Evolutionary conservation across 2,888 invertebrate species (phyloP).

Genomic region (Dasypogon diadema): DNA sequence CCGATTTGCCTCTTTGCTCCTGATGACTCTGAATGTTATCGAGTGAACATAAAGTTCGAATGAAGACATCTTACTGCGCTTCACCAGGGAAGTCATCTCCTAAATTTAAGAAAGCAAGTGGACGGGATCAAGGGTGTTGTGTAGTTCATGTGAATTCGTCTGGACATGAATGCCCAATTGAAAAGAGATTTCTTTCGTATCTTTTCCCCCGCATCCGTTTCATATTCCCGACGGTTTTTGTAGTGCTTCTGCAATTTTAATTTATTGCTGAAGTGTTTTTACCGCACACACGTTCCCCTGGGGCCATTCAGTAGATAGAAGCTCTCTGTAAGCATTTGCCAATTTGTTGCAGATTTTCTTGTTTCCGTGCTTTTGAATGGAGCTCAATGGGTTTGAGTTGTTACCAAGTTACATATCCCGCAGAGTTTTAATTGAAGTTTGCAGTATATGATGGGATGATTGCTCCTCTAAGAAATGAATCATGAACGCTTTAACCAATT

Average conservation of each 20-base stretch:
- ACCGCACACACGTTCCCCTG: slow-evolving; percentile 17
- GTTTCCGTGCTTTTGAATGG: not conserved
- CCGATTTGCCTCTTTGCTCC: slow-evolving; percentile 11
- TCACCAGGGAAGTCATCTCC: slow-evolving; percentile 11
- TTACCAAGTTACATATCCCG: slow-evolving; percentile 30
- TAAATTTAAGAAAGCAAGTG: slow-evolving; percentile 3
- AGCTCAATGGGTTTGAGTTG: not conserved
- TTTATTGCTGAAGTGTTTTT: slow-evolving; percentile 50
- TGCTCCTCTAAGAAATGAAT: not conserved
- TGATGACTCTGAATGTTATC: slow-evolving; percentile 4
- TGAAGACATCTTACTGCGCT: slow-evolving; percentile 30
- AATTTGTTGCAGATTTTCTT: slow-evolving; percentile 45
- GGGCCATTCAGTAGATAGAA: slow-evolving; percentile 21
- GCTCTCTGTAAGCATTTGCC: slow-evolving; percentile 35
- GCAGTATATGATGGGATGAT: slow-evolving; percentile 32
- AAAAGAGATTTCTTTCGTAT: slow-evolving; percentile 24
- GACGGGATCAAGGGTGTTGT: slow-evolving; percentile 3
- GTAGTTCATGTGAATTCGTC: slow-evolving; percentile 44
- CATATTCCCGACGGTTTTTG: slow-evolving; percentile 15
- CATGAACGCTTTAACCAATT: not conserved
- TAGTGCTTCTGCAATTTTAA: slow-evolving; percentile 34
- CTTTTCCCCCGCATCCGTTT: not conserved
- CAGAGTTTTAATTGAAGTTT: slow-evolving; percentile 28
- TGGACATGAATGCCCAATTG: slow-evolving; percentile 47
- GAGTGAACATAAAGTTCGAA: slow-evolving; percentile 46